Base-by-base conservation (phyloP, 2,888 invertebrate species). In the Steinernema scapterisci region DNA sequence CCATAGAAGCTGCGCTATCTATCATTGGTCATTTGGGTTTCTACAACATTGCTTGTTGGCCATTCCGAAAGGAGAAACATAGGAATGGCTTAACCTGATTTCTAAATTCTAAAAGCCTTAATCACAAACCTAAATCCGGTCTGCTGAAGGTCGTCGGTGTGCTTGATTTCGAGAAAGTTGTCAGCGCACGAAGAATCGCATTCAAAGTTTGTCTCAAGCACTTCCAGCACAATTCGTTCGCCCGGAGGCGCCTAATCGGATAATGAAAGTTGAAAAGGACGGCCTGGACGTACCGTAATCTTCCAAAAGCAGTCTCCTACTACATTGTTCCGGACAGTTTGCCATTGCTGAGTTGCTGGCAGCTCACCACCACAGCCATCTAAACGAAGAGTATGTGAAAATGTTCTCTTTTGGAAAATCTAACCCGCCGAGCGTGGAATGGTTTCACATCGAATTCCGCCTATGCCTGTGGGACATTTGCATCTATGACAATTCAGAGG, bases 81-180 rank as follows among this genome's bases (percentile, higher is more conserved):
- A n/a, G n/a, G n/a, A n/a, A n/a, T n/a, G n/a, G n/a, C n/a, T n/a
- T n/a, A n/a, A n/a, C n/a, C n/a, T n/a, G n/a, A n/a, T n/a, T n/a
- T n/a, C n/a, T n/a, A n/a, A n/a, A n/a, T n/a, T n/a, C n/a, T n/a
- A n/a, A n/a, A n/a, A n/a, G n/a, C n/a, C n/a, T n/a, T n/a, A n/a
- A n/a, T n/a, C n/a, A n/a, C n/a, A n/a, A 31, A 78, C 82, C 82
- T 75, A 75, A 82, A 82, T 16, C 82, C 82, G 63, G 82, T 82
- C 56, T 81, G 81, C 71, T 82, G 79, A 54, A 80, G 75, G 46
- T 79, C 75, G 19, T 23, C 25, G 0, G 78, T 76, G 73, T 81
- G 80, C 73, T 82, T 82, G 71, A 82, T 81, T 72, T 81, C 81
- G 25, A 82, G 25, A 63, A 79, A 82, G 73, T 81, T 81, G 27